These are phyloP conservation scores for Eurystomus glaucurus DNA, from an alignment of 2,797 vertebrate species.

Conservation along the genomic window DNA sequence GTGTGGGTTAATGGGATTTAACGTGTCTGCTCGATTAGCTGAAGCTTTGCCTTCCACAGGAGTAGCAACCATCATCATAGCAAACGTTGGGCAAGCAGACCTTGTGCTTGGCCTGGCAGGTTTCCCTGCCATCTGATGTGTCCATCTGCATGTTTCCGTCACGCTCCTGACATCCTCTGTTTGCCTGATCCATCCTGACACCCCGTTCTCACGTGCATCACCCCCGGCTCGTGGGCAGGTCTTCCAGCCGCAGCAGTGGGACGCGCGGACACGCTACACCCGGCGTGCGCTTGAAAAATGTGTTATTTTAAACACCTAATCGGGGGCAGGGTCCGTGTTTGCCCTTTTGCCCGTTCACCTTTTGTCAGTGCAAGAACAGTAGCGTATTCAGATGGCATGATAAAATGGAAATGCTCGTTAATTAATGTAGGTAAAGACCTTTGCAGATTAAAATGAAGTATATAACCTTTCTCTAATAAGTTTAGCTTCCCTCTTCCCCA, in stretches of 20 bases:
- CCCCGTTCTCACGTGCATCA: rapidly evolving
- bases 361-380: background rate
- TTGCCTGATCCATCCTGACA: background rate
- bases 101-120: background rate
- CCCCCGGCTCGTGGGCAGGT: background rate
- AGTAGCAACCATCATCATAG: rapidly evolving
- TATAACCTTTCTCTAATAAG: background rate
- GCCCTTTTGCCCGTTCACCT: rapidly evolving
- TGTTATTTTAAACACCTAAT: rapidly evolving
- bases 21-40: rapidly evolving
- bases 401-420: background rate
- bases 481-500: background rate
- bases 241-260: background rate
- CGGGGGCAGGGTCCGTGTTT: rapidly evolving
- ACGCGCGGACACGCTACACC: rapidly evolving
- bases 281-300: rapidly evolving
- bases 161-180: rapidly evolving
- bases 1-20: background rate
- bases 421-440: background rate
- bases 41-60: background rate
- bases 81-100: background rate
- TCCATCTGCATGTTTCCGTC: rapidly evolving
- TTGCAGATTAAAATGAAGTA: background rate
- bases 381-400: background rate
- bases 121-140: background rate